Conservation (phyloP, 2,797 vertebrate genomes). For the Aeoliscus strigatus region DNA sequence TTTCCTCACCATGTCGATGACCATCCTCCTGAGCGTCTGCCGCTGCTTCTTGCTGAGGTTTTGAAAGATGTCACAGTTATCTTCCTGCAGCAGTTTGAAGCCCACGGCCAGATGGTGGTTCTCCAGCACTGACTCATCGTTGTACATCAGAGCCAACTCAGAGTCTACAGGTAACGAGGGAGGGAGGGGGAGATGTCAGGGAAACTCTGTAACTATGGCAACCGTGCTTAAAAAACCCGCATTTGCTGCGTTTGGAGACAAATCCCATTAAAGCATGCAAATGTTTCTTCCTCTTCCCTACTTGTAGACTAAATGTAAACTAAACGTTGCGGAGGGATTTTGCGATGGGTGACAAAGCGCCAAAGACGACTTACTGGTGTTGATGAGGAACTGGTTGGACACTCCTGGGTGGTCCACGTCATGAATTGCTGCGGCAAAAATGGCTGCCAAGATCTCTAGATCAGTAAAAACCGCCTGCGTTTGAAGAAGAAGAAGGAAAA, state of each 20-base stretch:
- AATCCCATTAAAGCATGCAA: slow-evolving; percentile 10
- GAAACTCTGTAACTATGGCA: slow-evolving; percentile 18
- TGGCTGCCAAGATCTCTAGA: slow-evolving; percentile 94
- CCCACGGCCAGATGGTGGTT: slow-evolving; percentile 97
- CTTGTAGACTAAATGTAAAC: slow-evolving; percentile 15
- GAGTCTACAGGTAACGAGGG: slow-evolving; percentile 77
- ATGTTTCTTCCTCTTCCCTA: slow-evolving; percentile 3
- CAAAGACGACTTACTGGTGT: slow-evolving; percentile 88
- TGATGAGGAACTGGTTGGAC: slow-evolving; percentile 98
- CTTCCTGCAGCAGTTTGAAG: slow-evolving; percentile 96
- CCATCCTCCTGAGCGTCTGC: slow-evolving; percentile 93
- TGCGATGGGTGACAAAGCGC: neutral
- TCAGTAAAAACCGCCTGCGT: slow-evolving; percentile 94
- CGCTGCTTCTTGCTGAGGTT: slow-evolving; percentile 94
- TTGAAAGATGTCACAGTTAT: slow-evolving; percentile 98
- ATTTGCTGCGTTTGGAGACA: slow-evolving; percentile 2
- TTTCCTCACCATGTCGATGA: slow-evolving; percentile 91
- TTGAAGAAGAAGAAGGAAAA: slow-evolving; percentile 11
- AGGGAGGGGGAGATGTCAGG: slow-evolving; percentile 10
- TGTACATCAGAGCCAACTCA: slow-evolving; percentile 97
- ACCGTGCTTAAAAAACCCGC: slow-evolving; percentile 13
- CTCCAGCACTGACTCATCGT: slow-evolving; percentile 96
- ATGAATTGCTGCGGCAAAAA: slow-evolving; percentile 96
- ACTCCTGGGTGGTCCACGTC: slow-evolving; percentile 98
- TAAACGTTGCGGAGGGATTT: neutral